phyloP scores from a whole-genome alignment of 2,888 invertebrate genomes.

The Spilarctia lutea region DNA sequence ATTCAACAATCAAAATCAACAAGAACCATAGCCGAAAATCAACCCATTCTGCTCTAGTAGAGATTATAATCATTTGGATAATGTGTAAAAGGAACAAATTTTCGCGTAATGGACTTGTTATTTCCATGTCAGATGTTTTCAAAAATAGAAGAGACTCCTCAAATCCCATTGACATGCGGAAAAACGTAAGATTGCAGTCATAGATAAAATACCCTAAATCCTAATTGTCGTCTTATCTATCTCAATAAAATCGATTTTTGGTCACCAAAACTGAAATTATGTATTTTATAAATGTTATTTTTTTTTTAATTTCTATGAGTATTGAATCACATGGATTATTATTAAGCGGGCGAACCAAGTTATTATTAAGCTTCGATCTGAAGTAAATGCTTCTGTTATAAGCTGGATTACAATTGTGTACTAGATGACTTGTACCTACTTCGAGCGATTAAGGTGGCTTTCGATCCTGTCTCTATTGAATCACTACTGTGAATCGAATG shows the following conservation, averaged over 20 bases:
- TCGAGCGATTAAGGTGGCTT: neutral
- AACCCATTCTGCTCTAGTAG: neutral
- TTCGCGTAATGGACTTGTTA: neutral
- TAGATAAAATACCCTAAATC: neutral
- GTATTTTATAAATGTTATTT: too few species aligned
- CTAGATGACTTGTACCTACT: neutral
- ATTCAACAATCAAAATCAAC: neutral
- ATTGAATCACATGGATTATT: neutral
- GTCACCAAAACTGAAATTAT: neutral
- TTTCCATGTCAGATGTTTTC: too few species aligned
- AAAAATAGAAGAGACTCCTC: neutral
- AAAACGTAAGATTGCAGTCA: neutral
- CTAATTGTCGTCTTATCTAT: neutral
- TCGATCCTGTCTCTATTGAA: neutral
- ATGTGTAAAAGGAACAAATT: too few species aligned
- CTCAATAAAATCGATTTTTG: neutral
- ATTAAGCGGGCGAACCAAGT: neutral
- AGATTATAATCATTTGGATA: too few species aligned
- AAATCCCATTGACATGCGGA: neutral
- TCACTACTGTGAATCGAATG: neutral
- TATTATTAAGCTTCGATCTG: neutral
- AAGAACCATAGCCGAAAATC: neutral
- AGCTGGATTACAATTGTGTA: neutral
- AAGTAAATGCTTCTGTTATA: neutral
- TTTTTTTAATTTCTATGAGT: neutral